Evolutionary conservation across 1,140 invertebrate species (phyloP).

Genomic region (Aculops lycopersici): DNA sequence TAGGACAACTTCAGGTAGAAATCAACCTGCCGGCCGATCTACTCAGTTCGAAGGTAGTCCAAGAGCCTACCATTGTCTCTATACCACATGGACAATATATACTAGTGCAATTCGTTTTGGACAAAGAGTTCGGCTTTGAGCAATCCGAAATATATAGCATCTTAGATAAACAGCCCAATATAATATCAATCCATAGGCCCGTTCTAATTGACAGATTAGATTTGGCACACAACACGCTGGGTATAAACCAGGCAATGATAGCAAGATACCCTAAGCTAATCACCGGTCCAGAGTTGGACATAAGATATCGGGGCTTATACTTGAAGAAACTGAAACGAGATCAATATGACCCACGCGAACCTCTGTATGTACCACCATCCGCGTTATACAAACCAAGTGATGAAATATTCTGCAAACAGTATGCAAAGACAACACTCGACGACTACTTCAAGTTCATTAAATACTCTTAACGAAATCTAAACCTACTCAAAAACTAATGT

Average conservation of each 20-base stretch:
- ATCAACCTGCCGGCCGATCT: conserved; percentile 36
- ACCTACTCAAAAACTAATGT: no score
- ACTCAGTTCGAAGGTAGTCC: conserved; percentile 29
- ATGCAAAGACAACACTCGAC: conserved; percentile 36
- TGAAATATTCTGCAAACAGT: conserved; percentile 35
- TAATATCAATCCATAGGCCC: conserved; percentile 27
- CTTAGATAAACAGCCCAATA: background rate
- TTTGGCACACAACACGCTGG: conserved; percentile 42
- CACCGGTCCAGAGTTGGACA: conserved; percentile 2
- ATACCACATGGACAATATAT: background rate
- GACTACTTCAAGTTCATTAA: conserved; percentile 53
- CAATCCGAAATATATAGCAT: conserved; percentile 12
- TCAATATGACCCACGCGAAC: conserved; percentile 48
- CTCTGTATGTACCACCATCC: conserved; percentile 38
- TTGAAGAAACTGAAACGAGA: conserved; percentile 31
- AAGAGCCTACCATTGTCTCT: conserved; percentile 38
- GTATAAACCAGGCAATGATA: conserved; percentile 33
- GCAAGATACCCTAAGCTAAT: conserved; percentile 28
- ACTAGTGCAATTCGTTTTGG: conserved; percentile 2
- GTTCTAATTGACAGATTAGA: conserved; percentile 32
- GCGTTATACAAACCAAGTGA: conserved; percentile 31
- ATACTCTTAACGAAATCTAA: no score
- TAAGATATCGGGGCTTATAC: conserved; percentile 41
- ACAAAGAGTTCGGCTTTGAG: conserved; percentile 22
- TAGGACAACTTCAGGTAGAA: conserved; percentile 47